Percentiles rank a stretch among this genome's conserved stretches.
phyloP scores from a whole-genome alignment of 2,113 vertebrate genomes.

The Morone chrysops region DNA sequence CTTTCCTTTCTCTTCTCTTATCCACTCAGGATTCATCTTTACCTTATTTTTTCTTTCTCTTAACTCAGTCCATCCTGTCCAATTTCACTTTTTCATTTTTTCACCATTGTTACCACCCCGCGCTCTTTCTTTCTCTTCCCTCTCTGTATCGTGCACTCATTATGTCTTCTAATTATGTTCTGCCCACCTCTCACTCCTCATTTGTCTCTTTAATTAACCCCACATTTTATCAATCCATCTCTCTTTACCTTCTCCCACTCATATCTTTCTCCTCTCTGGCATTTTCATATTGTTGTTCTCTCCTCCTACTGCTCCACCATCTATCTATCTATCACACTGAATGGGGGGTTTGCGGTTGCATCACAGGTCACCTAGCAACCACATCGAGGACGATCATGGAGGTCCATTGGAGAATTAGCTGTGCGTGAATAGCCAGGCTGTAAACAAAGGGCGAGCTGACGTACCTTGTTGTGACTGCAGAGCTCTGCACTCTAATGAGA shows the following conservation, averaged over 20 bases:
- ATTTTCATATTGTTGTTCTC: background rate
- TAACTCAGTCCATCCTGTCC: background rate
- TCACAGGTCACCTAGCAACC: background rate
- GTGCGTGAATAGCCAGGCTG: background rate
- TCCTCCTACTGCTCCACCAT: background rate
- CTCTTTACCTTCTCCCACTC: background rate
- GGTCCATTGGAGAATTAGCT: background rate
- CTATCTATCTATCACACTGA: background rate
- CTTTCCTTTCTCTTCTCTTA: background rate
- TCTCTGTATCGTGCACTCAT: background rate
- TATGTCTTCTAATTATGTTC: background rate
- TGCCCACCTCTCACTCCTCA: background rate
- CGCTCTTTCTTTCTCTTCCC: no score
- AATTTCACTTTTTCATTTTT: background rate
- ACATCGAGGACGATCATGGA: no score
- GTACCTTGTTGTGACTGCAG: background rate
- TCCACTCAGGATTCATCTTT: background rate
- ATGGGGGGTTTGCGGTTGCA: background rate
- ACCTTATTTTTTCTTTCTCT: background rate
- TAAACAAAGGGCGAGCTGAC: background rate
- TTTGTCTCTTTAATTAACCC: constrained; percentile 7
- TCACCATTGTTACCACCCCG: background rate
- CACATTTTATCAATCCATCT: background rate
- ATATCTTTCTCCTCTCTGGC: background rate
- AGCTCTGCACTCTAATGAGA: background rate